These are phyloP conservation scores for Cervus canadensis DNA, from an alignment of 2,113 vertebrate species.

Conservation along the genomic window DNA sequence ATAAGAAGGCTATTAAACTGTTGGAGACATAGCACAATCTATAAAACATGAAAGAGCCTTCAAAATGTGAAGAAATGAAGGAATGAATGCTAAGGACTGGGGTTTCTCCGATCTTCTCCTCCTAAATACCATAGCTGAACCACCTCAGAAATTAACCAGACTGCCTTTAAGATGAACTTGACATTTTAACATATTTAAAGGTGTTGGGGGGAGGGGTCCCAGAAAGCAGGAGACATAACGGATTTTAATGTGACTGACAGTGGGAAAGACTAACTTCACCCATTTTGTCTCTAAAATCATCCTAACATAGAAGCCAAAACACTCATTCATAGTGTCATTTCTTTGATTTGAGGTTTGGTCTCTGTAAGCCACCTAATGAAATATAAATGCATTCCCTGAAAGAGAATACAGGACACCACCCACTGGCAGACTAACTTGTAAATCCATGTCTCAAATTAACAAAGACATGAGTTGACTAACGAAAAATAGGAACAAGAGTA, in stretches of 20 bases:
- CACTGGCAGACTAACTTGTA: neutral
- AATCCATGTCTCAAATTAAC: neutral
- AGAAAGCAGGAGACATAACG: neutral
- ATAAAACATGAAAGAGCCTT: conserved; percentile 6
- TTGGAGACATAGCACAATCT: neutral
- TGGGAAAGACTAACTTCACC: neutral
- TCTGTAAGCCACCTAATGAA: conserved; percentile 3
- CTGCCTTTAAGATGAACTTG: neutral
- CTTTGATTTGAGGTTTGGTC: neutral
- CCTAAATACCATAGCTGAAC: neutral
- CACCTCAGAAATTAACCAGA: neutral
- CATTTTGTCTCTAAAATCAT: neutral
- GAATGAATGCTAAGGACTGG: neutral
- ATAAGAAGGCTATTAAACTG: conserved; percentile 36
- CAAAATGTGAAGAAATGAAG: neutral
- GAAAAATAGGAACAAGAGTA: neutral
- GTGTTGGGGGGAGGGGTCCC: neutral
- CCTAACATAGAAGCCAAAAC: neutral
- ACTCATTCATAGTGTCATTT: neutral
- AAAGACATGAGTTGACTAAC: neutral
- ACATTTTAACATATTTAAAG: neutral
- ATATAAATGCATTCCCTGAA: neutral
- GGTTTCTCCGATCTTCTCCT: neutral
- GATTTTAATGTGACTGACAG: neutral
- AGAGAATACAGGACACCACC: neutral